Evolutionary conservation across 2,888 invertebrate genomes (phyloP).

Genomic region (Mesoligia furuncula): DNA sequence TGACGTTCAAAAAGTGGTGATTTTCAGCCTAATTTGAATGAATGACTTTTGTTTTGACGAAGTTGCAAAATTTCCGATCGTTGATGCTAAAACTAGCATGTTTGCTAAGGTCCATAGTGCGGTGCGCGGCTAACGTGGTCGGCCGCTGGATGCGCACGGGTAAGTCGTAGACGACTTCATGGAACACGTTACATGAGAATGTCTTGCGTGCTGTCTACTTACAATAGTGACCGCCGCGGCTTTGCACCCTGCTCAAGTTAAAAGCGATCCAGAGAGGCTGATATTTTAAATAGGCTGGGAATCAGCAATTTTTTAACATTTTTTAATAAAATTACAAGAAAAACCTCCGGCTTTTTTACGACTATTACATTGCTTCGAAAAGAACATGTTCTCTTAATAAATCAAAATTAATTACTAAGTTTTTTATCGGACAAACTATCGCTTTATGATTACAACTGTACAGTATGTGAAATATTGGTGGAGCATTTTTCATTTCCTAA

Average conservation of each 20-base stretch:
- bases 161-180: constrained; percentile 73
- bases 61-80: background rate
- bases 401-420: background rate
- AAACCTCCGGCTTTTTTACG: background rate
- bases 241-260: constrained; percentile 54
- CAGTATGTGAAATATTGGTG: background rate
- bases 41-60: background rate
- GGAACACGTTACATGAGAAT: constrained; percentile 77
- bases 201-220: constrained; percentile 71
- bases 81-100: constrained; percentile 19
- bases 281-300: background rate
- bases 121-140: constrained; percentile 72
- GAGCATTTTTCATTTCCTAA: background rate
- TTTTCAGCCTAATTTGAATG: background rate
- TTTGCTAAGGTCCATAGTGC: constrained; percentile 39
- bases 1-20: background rate
- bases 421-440: background rate
- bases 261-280: constrained; percentile 26
- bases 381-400: background rate
- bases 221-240: constrained; percentile 67
- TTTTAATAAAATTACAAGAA: background rate
- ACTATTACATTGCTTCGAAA: background rate
- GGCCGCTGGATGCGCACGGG: constrained; percentile 70
- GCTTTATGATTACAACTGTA: background rate
- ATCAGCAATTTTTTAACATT: background rate